Evolutionary conservation across 1,140 invertebrate species (phyloP).

Genomic region (Drosophila dunni): DNA sequence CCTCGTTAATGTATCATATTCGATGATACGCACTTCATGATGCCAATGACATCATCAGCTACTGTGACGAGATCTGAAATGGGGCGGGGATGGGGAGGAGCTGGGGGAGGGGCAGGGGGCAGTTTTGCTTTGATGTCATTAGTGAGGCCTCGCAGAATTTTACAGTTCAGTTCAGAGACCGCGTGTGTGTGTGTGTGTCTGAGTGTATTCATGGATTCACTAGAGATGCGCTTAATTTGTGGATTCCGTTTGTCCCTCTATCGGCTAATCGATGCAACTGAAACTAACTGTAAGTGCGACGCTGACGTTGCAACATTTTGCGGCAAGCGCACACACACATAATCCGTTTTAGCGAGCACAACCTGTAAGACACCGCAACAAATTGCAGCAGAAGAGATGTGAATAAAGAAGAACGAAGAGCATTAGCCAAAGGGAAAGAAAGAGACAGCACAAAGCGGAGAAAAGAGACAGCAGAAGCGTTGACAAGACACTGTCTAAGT

Average conservation of each 20-base stretch:
- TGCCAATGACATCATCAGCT: constrained; percentile 67
- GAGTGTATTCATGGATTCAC: constrained; percentile 2
- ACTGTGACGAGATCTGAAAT: not conserved
- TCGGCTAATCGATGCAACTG: constrained; percentile 32
- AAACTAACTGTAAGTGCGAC: constrained; percentile 23
- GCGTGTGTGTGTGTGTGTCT: not conserved
- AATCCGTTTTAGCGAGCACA: constrained; percentile 29
- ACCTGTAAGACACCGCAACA: constrained; percentile 21
- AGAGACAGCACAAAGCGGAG: not conserved
- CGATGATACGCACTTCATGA: constrained; percentile 59
- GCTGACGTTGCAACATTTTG: constrained; percentile 35
- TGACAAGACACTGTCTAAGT: not conserved
- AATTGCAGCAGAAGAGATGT: constrained; percentile 15
- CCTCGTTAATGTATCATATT: constrained; percentile 40
- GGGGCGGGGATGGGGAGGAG: not conserved
- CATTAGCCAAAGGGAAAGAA: not conserved
- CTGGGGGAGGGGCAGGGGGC: not conserved
- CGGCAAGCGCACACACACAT: constrained; percentile 5
- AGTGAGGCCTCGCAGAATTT: constrained; percentile 48
- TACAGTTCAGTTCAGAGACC: constrained; percentile 45
- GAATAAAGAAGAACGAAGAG: not conserved
- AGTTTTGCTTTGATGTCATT: constrained; percentile 67
- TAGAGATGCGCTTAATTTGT: constrained; percentile 15
- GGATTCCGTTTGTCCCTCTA: constrained; percentile 22
- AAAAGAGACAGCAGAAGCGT: not conserved